Conservation (phyloP, 1,140 invertebrate species). For the Drosophila sproati region DNA sequence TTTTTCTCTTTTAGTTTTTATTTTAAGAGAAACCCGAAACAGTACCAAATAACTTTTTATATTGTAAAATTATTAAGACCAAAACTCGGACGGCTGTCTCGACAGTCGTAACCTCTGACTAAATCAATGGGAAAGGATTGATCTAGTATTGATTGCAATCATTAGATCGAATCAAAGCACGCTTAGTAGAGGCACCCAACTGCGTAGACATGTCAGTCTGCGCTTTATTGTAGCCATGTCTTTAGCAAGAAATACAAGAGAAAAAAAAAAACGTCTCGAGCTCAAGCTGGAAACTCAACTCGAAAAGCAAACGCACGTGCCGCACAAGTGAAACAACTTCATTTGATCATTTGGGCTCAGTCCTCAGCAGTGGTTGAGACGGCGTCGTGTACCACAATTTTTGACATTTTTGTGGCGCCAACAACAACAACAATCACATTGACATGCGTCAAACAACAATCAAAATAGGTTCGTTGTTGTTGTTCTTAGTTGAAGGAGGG, state of each 20-base stretch:
- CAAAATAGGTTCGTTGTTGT: constrained; percentile 68
- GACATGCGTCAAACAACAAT: constrained; percentile 83
- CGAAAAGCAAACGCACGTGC: constrained; percentile 79
- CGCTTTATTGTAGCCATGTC: constrained; percentile 36
- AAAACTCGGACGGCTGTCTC: neutral
- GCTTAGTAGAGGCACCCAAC: constrained; percentile 46
- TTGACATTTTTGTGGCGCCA: constrained; percentile 82
- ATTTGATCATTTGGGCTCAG: constrained; percentile 70
- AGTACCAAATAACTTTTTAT: too few relatives aligned
- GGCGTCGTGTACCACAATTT: constrained; percentile 73
- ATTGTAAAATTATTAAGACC: neutral
- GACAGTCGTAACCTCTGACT: constrained; percentile 1
- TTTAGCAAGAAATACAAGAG: constrained; percentile 5
- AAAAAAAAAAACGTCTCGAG: constrained; percentile 12
- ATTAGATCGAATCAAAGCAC: constrained; percentile 38
- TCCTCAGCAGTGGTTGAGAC: constrained; percentile 13
- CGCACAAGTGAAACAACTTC: constrained; percentile 81
- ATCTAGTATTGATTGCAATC: constrained; percentile 38
- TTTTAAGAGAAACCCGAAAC: too few relatives aligned
- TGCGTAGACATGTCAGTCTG: constrained; percentile 50
- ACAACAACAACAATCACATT: constrained; percentile 55
- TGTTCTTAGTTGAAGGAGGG: constrained; percentile 5
- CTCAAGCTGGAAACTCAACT: constrained; percentile 32
- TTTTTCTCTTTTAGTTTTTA: neutral
- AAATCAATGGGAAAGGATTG: constrained; percentile 33